Percentiles rank a stretch among this genome's conserved stretches.
Conservation (phyloP, 92 coral and sea anemone species). For the Chrysogorgia sp. region DNA sequence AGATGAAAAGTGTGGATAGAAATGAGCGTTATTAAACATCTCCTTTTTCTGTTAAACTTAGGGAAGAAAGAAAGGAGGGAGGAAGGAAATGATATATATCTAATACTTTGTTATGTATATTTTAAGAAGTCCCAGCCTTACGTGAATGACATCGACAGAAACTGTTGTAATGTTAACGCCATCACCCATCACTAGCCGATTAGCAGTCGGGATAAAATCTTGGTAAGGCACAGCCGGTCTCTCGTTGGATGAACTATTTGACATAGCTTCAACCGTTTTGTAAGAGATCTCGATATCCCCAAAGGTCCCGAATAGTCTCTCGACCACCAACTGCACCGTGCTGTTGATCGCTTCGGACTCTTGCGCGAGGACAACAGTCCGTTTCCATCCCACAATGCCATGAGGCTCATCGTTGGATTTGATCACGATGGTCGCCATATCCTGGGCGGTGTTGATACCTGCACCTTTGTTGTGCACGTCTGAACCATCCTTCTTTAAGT, state of each 20-base stretch:
- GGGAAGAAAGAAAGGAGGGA: not conserved
- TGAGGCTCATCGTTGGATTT: constrained; percentile 95
- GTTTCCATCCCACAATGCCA: constrained; percentile 81
- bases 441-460: constrained; percentile 76
- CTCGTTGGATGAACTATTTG: constrained; percentile 64
- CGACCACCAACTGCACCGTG: constrained; percentile 64
- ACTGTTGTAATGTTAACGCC: constrained; percentile 72
- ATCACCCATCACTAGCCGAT: constrained; percentile 62
- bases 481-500: constrained; percentile 74
- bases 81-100: not conserved
- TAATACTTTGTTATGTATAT: not conserved
- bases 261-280: constrained; percentile 65
- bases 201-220: constrained; percentile 67
- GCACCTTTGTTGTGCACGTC: constrained; percentile 78
- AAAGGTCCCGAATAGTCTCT: constrained; percentile 70
- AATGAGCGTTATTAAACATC: not conserved
- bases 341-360: constrained; percentile 65
- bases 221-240: constrained; percentile 74
- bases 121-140: constrained; percentile 62
- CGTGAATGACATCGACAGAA: constrained; percentile 72
- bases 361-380: constrained; percentile 73
- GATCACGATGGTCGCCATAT: constrained; percentile 72
- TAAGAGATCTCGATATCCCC: constrained; percentile 78
- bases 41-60: not conserved
- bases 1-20: not conserved